These are phyloP conservation scores for Drosophila carrolli DNA, from an alignment of 1,140 invertebrate species.

Conservation along the genomic window DNA sequence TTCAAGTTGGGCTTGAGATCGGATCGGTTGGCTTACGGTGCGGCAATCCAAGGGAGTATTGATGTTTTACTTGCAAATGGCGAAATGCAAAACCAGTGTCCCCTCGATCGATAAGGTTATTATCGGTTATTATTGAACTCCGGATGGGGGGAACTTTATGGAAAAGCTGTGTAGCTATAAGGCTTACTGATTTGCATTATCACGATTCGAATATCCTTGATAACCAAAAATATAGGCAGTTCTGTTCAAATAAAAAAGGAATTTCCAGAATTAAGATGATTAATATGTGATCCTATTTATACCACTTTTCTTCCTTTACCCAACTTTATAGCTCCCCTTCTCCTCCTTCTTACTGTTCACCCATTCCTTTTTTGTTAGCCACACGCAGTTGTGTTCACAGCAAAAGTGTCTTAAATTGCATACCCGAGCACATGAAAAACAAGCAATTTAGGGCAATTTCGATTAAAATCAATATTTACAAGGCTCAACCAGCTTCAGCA, in stretches of 20 bases:
- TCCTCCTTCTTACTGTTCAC: not conserved
- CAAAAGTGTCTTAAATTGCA: slow-evolving; percentile 75
- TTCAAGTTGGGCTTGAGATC: slow-evolving; percentile 28
- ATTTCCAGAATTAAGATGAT: not conserved
- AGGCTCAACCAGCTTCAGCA: slow-evolving; percentile 45
- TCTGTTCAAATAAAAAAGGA: no score
- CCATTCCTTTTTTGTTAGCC: slow-evolving; percentile 7
- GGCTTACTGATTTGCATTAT: no score
- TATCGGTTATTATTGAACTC: not conserved
- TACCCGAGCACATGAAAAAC: slow-evolving; percentile 47
- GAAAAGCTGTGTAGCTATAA: not conserved
- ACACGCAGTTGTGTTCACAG: slow-evolving; percentile 50
- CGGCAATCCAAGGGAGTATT: slow-evolving; percentile 26
- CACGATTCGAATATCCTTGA: no score
- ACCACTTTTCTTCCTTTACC: not conserved
- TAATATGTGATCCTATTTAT: no score
- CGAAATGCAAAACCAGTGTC: slow-evolving; percentile 18
- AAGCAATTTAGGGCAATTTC: slow-evolving; percentile 81
- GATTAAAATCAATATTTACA: slow-evolving; percentile 83
- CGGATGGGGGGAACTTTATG: not conserved
- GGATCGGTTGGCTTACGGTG: not conserved
- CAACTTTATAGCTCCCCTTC: not conserved
- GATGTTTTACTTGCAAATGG: slow-evolving; percentile 65
- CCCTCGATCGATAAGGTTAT: not conserved
- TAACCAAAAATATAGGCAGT: no score